Percentiles rank a stretch among this genome's conserved stretches.
Conservation (phyloP, 2,113 vertebrate species). For the Cygnus buccinator region DNA sequence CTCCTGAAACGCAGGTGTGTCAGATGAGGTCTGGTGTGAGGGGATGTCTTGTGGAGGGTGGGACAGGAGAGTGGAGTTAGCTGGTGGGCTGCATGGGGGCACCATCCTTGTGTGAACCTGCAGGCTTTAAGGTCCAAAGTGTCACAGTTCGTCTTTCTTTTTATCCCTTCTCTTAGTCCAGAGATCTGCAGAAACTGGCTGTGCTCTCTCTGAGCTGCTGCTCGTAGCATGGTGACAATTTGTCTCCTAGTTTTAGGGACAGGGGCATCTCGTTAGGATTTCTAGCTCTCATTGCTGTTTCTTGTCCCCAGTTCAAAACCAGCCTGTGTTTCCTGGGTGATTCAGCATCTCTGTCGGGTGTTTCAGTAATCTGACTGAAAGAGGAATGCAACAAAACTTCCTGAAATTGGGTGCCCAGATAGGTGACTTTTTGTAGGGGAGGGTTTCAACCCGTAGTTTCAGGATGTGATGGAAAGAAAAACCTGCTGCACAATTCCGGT, state of each 20-base stretch:
- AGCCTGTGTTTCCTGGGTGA: background rate
- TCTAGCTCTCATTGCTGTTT: background rate
- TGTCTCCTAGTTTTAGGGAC: background rate
- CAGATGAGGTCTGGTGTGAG: background rate
- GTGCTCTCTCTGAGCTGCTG: fast-evolving
- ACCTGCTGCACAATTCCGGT: background rate
- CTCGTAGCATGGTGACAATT: background rate
- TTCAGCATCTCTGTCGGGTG: background rate
- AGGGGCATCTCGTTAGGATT: background rate
- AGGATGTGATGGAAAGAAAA: background rate
- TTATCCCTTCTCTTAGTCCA: background rate
- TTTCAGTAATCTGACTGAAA: background rate
- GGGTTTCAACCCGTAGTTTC: background rate
- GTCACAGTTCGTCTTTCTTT: background rate
- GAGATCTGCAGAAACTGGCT: background rate
- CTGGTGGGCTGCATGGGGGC: background rate
- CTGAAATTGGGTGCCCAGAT: background rate
- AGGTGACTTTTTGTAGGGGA: background rate
- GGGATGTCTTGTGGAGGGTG: background rate
- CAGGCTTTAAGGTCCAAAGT: background rate
- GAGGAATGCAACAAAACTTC: background rate
- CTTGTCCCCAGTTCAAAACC: background rate
- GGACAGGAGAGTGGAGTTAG: background rate
- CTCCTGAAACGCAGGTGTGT: background rate
- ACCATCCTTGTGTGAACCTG: fast-evolving